Percentiles rank a stretch among this genome's conserved stretches.
Evolutionary conservation across 2,888 invertebrate species (phyloP).

Genomic region (Psylliodes chrysocephalus): DNA sequence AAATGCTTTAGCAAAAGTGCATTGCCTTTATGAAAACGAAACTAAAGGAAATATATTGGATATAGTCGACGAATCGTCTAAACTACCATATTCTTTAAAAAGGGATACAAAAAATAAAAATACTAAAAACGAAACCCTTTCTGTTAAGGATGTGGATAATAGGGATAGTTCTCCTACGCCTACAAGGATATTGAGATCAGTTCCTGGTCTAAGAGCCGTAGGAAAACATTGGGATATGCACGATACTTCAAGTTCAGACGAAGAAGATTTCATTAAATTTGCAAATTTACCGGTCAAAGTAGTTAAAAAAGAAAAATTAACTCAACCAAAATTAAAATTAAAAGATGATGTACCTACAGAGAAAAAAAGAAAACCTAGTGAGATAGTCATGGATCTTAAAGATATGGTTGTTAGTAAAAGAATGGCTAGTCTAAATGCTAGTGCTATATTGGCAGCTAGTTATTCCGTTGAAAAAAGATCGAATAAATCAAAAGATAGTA

Average conservation of each 20-base stretch:
- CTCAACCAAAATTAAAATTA: slow-evolving; percentile 60
- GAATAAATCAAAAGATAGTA: slow-evolving; percentile 68
- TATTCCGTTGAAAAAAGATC: slow-evolving; percentile 76
- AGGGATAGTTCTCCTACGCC: slow-evolving; percentile 45
- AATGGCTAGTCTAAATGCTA: slow-evolving; percentile 92
- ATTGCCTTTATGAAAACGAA: slow-evolving; percentile 91
- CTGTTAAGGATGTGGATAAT: slow-evolving; percentile 44
- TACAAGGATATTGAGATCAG: slow-evolving; percentile 74
- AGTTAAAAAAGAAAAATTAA: slow-evolving; percentile 61
- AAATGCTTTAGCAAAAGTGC: slow-evolving; percentile 90
- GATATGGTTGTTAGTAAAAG: slow-evolving; percentile 90
- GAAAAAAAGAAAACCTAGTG: slow-evolving; percentile 69
- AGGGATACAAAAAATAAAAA: slow-evolving; percentile 26
- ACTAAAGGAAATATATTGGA: slow-evolving; percentile 75
- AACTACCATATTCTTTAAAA: slow-evolving; percentile 30
- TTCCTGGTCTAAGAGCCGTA: slow-evolving; percentile 79
- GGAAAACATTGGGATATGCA: slow-evolving; percentile 89
- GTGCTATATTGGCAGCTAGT: slow-evolving; percentile 89
- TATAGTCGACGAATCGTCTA: slow-evolving; percentile 44
- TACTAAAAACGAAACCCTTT: slow-evolving; percentile 32
- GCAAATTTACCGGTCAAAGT: slow-evolving; percentile 22
- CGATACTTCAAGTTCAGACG: slow-evolving; percentile 72
- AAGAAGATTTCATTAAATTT: slow-evolving; percentile 57
- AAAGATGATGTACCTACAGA: slow-evolving; percentile 58
- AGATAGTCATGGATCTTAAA: slow-evolving; percentile 81